Conservation (phyloP, 1,140 invertebrate genomes). For the Sinonovacula constricta region DNA sequence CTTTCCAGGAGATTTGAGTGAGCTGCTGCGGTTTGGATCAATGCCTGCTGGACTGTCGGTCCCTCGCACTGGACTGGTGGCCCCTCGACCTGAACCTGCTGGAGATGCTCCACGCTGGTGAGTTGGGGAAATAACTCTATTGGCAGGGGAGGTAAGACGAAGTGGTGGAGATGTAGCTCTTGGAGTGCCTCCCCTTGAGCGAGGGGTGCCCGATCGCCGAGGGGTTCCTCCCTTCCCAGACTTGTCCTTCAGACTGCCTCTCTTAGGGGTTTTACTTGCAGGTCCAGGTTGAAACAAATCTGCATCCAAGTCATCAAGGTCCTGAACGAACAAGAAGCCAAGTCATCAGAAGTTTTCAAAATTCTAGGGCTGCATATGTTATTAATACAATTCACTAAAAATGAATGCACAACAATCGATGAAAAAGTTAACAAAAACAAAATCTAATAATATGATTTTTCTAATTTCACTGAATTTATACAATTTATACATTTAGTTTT, state of each 20-base stretch:
- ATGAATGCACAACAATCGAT: too few species aligned
- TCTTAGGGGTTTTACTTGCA: slow-evolving; percentile 63
- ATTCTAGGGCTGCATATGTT: too few species aligned
- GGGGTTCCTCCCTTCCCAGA: slow-evolving; percentile 64
- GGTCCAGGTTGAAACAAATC: slow-evolving; percentile 65
- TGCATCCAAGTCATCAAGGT: slow-evolving; percentile 76
- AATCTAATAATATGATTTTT: too few species aligned
- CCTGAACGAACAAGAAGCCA: too few species aligned
- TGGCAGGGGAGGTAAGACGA: slow-evolving; percentile 55
- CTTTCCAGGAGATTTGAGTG: slow-evolving; percentile 13
- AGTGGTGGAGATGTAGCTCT: slow-evolving; percentile 60
- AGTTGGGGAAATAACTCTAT: slow-evolving; percentile 40
- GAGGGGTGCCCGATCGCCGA: slow-evolving; percentile 58
- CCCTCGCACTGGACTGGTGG: too few species aligned
- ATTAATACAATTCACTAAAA: too few species aligned
- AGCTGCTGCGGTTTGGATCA: slow-evolving; percentile 46
- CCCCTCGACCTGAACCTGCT: slow-evolving; percentile 21
- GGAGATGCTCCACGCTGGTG: slow-evolving; percentile 56
- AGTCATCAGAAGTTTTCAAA: too few species aligned
- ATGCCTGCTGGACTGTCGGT: slow-evolving; percentile 24
- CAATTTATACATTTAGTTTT: too few species aligned
- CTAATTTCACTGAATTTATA: too few species aligned
- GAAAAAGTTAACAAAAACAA: too few species aligned
- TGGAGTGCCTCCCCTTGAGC: slow-evolving; percentile 62
- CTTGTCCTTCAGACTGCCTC: slow-evolving; percentile 51